A percentile compares a stretch with the other conserved stretches of the same genome.
phyloP scores from a whole-genome alignment of 2,797 vertebrate genomes.

The Cyclopterus lumpus region DNA sequence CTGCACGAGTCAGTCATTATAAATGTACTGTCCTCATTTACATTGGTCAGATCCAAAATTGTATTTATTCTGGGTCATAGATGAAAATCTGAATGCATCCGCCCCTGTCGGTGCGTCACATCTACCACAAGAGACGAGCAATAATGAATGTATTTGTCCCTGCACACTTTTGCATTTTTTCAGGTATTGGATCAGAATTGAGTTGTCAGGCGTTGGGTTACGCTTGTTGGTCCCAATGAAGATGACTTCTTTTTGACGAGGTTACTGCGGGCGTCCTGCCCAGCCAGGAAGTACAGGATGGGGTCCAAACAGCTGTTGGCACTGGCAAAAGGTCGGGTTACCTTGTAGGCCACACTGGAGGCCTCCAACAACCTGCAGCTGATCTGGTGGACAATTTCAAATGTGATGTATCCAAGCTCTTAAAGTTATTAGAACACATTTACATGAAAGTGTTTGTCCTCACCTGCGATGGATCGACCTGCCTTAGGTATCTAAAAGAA shows the following conservation, averaged over 20 bases:
- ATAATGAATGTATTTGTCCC: not conserved
- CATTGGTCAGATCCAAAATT: slow-evolving; percentile 6
- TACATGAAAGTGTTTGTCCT: not conserved
- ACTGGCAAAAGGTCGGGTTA: slow-evolving; percentile 92
- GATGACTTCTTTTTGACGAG: slow-evolving; percentile 56
- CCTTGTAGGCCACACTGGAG: slow-evolving; percentile 92
- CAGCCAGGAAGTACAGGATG: slow-evolving; percentile 93
- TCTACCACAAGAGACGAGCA: not conserved
- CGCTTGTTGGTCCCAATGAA: not conserved
- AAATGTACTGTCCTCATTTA: not conserved
- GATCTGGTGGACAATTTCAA: slow-evolving; percentile 64
- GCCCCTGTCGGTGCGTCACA: not conserved
- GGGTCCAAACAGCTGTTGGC: slow-evolving; percentile 97
- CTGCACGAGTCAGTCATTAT: not conserved
- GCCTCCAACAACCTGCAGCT: slow-evolving; percentile 87
- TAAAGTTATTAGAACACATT: not conserved
- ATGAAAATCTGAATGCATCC: not conserved
- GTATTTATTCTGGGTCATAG: not conserved
- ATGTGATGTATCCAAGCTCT: not conserved
- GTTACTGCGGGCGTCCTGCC: slow-evolving; percentile 83
- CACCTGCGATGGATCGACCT: slow-evolving; percentile 70
- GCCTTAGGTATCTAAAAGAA: slow-evolving; percentile 88
- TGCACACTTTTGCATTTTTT: not conserved
- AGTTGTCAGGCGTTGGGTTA: slow-evolving; percentile 41
- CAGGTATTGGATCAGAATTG: slow-evolving; percentile 43